These are phyloP conservation scores for Sebastes alutus DNA, from an alignment of 2,797 vertebrate genomes.

Conservation along the genomic window DNA sequence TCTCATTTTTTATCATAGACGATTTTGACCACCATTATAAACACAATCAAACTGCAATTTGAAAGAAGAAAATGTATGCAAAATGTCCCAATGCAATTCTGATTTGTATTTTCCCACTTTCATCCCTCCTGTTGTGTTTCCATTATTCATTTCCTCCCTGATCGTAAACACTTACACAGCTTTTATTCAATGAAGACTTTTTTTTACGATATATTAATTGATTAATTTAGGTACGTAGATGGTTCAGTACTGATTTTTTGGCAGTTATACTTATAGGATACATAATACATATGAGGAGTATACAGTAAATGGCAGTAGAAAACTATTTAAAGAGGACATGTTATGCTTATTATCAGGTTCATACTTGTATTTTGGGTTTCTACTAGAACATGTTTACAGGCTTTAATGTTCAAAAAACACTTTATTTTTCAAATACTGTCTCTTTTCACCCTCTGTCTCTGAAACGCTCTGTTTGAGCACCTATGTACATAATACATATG, in stretches of 20 bases:
- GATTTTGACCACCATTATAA: accelerated
- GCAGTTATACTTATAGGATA: background rate
- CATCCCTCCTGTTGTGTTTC: background rate
- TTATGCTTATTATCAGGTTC: too few relatives aligned
- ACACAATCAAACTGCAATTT: background rate
- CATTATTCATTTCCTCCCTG: background rate
- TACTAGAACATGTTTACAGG: too few relatives aligned
- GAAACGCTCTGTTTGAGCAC: too few relatives aligned
- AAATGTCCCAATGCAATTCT: accelerated
- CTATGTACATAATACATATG: too few relatives aligned
- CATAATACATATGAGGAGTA: background rate
- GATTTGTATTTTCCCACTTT: background rate
- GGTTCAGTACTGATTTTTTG: background rate
- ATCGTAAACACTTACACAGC: background rate
- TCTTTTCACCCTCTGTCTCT: too few relatives aligned
- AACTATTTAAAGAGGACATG: too few relatives aligned
- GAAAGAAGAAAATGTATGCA: background rate
- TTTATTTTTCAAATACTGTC: too few relatives aligned
- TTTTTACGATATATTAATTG: background rate
- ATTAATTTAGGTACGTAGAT: background rate
- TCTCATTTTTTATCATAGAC: background rate
- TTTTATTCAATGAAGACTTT: background rate
- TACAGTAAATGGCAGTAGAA: too few relatives aligned
- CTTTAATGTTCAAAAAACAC: too few relatives aligned
- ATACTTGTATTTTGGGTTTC: too few relatives aligned